Evolutionary conservation across 2,113 vertebrate species (phyloP).

Genomic region (Misgurnus mizolepis): DNA sequence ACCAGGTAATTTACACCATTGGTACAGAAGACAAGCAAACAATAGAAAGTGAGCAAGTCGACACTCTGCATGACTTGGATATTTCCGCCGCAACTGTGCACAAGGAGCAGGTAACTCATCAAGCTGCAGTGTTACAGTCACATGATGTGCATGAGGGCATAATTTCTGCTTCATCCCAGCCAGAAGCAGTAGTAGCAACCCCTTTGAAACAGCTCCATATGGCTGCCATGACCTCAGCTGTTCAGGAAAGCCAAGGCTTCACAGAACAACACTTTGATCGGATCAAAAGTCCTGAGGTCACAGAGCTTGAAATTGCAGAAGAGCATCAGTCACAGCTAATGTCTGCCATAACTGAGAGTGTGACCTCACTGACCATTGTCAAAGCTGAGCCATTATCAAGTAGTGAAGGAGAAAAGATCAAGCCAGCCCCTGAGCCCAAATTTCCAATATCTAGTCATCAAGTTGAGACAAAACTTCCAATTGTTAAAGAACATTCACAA

Average conservation of each 20-base stretch:
- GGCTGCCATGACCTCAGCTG: constrained; percentile 72
- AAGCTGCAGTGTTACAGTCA: constrained; percentile 74
- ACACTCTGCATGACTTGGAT: constrained; percentile 65
- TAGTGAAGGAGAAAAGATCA: constrained; percentile 54
- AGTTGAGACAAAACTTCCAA: constrained; percentile 69
- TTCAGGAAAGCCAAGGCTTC: constrained; percentile 75
- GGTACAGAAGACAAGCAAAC: constrained; percentile 75
- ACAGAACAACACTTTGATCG: constrained; percentile 76
- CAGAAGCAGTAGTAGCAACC: constrained; percentile 59
- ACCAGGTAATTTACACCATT: constrained; percentile 79
- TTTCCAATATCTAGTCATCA: constrained; percentile 72
- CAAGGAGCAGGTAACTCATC: constrained; percentile 73
- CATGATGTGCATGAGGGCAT: constrained; percentile 73
- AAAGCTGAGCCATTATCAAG: constrained; percentile 61
- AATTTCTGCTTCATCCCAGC: constrained; percentile 58
- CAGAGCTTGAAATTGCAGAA: constrained; percentile 59
- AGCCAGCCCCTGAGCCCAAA: constrained; percentile 65
- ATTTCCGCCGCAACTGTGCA: constrained; percentile 73
- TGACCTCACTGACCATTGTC: constrained; percentile 67
- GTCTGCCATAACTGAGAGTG: constrained; percentile 74
- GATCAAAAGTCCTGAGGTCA: constrained; percentile 72
- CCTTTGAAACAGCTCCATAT: constrained; percentile 68
- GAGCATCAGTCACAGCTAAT: constrained; percentile 66
- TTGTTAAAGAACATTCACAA: constrained; percentile 72
- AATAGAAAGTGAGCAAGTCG: constrained; percentile 74